Conservation (phyloP, 2,888 invertebrate species). For the Eledone cirrhosa region DNA sequence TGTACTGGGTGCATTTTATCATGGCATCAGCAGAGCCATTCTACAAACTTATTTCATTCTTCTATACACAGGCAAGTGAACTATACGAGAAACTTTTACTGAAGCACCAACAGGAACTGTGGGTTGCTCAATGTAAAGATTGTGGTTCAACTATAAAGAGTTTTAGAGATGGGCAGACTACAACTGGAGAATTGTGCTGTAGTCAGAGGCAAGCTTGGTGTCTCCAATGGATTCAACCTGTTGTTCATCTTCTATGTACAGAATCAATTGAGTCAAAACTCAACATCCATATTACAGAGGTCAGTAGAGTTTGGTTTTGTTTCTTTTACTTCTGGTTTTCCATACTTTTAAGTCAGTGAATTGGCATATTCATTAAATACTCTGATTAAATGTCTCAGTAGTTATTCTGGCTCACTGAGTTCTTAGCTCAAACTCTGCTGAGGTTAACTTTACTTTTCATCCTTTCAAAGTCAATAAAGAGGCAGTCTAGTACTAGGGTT, state of each 20-base stretch:
- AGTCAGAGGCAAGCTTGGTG: neutral
- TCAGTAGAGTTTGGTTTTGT: neutral
- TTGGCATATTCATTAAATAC: too few species aligned
- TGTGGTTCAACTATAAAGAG: neutral
- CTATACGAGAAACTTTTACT: slow-evolving; percentile 71
- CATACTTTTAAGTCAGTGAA: too few species aligned
- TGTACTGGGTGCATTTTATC: neutral
- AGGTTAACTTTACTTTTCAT: too few species aligned
- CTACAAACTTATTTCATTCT: slow-evolving; percentile 11
- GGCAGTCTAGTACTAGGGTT: too few species aligned
- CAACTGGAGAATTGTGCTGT: neutral
- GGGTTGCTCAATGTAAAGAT: neutral
- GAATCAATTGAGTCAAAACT: slow-evolving; percentile 13
- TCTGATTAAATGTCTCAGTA: too few species aligned
- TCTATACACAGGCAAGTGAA: slow-evolving; percentile 68
- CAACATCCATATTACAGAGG: slow-evolving; percentile 7
- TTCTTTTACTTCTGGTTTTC: too few species aligned
- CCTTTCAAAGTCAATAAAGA: too few species aligned
- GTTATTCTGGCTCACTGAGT: too few species aligned
- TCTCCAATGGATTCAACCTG: slow-evolving; percentile 10
- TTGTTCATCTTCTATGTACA: slow-evolving; percentile 7
- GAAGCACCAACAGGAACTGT: slow-evolving; percentile 38
- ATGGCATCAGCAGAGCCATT: neutral
- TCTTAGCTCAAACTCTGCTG: too few species aligned
- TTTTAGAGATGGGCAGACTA: neutral